phyloP scores from a whole-genome alignment of 2,113 vertebrate species.

The Hippocampus comes region DNA sequence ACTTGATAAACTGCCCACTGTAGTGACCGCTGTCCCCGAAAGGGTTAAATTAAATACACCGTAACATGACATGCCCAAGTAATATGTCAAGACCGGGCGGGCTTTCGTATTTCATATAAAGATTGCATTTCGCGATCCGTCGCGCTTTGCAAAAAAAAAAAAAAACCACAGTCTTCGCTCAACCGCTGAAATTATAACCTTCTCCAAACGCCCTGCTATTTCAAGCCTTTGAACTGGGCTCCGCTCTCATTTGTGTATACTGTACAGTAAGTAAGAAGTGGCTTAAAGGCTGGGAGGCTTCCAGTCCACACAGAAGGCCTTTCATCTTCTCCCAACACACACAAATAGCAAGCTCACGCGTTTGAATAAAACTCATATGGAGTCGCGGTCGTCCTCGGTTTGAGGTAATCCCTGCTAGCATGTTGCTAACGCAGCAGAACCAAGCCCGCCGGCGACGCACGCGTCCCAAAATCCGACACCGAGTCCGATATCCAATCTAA shows the following conservation, averaged over 20 bases:
- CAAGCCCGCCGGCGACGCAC: constrained; percentile 27
- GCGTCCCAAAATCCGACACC: constrained; percentile 39
- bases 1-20: too few species aligned
- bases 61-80: constrained; percentile 14
- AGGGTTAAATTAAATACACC: constrained; percentile 4
- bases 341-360: constrained; percentile 30
- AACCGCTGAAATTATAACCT: constrained; percentile 57
- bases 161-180: constrained; percentile 36
- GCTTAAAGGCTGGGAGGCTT: constrained; percentile 46
- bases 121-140: constrained; percentile 40
- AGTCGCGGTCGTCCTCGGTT: constrained; percentile 16
- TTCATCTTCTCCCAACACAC: constrained; percentile 52
- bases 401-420: constrained; percentile 40
- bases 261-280: constrained; percentile 39
- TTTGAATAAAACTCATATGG: constrained; percentile 22
- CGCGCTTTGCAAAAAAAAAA: constrained; percentile 31
- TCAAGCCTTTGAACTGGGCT: constrained; percentile 53
- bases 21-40: too few species aligned
- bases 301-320: constrained; percentile 53
- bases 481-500: constrained; percentile 27
- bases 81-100: not conserved
- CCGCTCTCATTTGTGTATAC: constrained; percentile 28
- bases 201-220: constrained; percentile 58
- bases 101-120: constrained; percentile 22
- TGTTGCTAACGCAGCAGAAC: constrained; percentile 27